Base-by-base conservation (phyloP, 2,888 invertebrate species). In the Ametastegia equiseti region DNA sequence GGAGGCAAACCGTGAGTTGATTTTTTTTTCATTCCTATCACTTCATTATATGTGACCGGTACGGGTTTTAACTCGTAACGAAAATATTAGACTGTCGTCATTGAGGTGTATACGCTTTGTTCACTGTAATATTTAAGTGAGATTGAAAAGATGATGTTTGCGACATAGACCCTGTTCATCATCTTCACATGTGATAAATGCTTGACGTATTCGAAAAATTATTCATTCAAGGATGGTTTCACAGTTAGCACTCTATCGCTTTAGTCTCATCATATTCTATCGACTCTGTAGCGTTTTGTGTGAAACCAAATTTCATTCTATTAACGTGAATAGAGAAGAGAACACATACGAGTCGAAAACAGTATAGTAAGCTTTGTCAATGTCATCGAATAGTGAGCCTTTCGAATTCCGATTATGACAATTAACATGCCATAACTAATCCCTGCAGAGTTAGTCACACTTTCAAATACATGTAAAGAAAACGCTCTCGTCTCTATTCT, bases 1-100 rank as follows among this genome's bases (percentile, higher is more conserved):
- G 96, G 96, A 83, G 96, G 96, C 88, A 97, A 97, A 93, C 96
- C 97, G 97, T 97, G 93, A 96, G 96, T 95, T 23, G 23, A 71
- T 75, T 75, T 75, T 50, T 54, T 0, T 7, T 50, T 54, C 30
- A 9, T 54, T 54, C 19, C 23, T 54, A 54, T n/a, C 54, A 54
- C 63, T 36, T 42, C 23, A 23, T 67, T n/a, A 19, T 23, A 39
- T n/a, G 36, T 54, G 54, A 11, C 19, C 11, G 23, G 9, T 54
- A 9, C 19, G 15, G n/a, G n/a, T n/a, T n/a, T n/a, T n/a, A n/a
- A n/a, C n/a, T n/a, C n/a, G 9, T 54, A 9, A 54, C 19, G 2
- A 23, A 54, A 11, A 54, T 9, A 42, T 9, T 2, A 9, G 27
- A 39, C 19, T 11, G 19, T 39, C 19, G 36, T 39, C 39, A 36